Percentiles rank a stretch among this genome's conserved stretches.
Evolutionary conservation across 2,888 invertebrate genomes (phyloP).

Genomic region (Pollenia labialis): DNA sequence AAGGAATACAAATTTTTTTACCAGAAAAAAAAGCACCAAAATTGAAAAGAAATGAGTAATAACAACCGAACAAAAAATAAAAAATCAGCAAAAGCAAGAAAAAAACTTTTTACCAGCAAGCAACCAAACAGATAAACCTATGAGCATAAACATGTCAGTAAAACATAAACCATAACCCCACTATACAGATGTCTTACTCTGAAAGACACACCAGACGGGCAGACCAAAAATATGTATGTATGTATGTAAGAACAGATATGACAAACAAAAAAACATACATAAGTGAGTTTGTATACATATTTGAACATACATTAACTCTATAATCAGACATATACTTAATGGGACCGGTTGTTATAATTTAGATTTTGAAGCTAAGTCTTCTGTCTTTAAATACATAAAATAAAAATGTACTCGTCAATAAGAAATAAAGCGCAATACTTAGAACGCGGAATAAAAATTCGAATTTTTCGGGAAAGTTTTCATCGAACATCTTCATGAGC

Average conservation of each 20-base stretch:
- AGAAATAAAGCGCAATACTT: too few relatives aligned
- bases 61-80: slow-evolving; percentile 20
- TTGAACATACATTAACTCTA: background rate
- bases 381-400: too few relatives aligned
- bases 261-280: slow-evolving; percentile 14
- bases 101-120: slow-evolving; percentile 15
- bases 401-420: too few relatives aligned
- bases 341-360: background rate
- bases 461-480: too few relatives aligned
- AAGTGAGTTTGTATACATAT: background rate
- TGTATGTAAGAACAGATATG: background rate
- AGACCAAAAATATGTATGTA: slow-evolving; percentile 14
- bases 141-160: slow-evolving; percentile 23
- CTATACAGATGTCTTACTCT: slow-evolving; percentile 61
- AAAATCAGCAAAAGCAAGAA: slow-evolving; percentile 13
- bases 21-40: slow-evolving; percentile 11
- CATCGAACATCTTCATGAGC: too few relatives aligned
- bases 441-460: too few relatives aligned
- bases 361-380: too few relatives aligned
- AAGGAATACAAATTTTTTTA: background rate
- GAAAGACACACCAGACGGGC: slow-evolving; percentile 51
- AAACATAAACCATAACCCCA: slow-evolving; percentile 57
- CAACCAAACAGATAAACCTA: background rate
- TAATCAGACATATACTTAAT: background rate
- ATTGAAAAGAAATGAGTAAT: slow-evolving; percentile 56